Base-by-base conservation (phyloP, 2,888 invertebrate species). In the Athalia rosae region DNA sequence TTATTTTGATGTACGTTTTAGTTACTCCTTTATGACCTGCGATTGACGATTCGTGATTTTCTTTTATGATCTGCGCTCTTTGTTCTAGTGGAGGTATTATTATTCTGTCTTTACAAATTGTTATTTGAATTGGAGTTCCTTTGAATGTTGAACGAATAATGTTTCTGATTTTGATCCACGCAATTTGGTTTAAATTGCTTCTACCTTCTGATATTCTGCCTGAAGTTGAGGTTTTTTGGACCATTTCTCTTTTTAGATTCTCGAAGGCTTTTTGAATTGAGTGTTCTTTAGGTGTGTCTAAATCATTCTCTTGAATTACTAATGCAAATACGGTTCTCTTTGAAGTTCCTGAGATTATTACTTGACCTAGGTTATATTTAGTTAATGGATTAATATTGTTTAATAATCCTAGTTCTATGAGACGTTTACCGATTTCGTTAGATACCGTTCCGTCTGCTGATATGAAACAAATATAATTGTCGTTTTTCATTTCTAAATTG, bases 1-100 rank as follows among this genome's bases (percentile, higher is more conserved):
- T 74, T 0, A 81, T 79, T 47, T 80, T 28, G 41, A 77, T 81
- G 11, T 80, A 79, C 0, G 79, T 81, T 69, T 80, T 80, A 0
- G 80, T 64, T 0, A 79, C 69, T 9, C 78, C 78, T 28, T 76
- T 63, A 15, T 79, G 81, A 8, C 80, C 80, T 0, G 80, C 82
- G 5, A 79, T 61, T 0, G 79, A n/a, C 5, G 79, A 79, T 0
- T 6, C 9, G 59, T 80, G 80, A 0, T 41, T 41, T 76, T 80
- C 80, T 6, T 78, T 41, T 7, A 80, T 61, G 7, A 80, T 71
- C 48, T 69, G 9, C 8, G 73, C 53, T n/a, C 76, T 66, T 41
- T 73, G 48, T 0, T 77, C 47, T 3, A 3, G 6, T 7, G 62
- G 62, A 0, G 79, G 76, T 41, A 61, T 45, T 4, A 48, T 48